Evolutionary conservation across 2,113 vertebrate genomes (phyloP).

Genomic region (Poeciliopsis occidentalis): DNA sequence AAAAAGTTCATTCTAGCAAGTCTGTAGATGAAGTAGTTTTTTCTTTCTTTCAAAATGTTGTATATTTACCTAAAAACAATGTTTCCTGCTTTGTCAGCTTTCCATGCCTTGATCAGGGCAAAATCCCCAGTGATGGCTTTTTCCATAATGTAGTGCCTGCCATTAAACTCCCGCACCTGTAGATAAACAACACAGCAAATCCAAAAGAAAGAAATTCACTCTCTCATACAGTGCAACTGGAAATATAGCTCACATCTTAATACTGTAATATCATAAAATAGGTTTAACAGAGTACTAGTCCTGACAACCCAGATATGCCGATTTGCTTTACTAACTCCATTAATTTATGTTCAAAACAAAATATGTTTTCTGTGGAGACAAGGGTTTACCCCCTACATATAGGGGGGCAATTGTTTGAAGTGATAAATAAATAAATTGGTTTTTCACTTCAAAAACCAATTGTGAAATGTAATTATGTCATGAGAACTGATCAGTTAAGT

Average conservation of each 20-base stretch:
- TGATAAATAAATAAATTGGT: too few species aligned
- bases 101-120: constrained; percentile 97
- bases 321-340: too few species aligned
- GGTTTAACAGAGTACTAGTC: too few species aligned
- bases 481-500: too few species aligned
- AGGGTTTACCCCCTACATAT: neutral
- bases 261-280: neutral
- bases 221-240: neutral
- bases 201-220: neutral
- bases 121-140: constrained; percentile 94
- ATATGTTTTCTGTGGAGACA: neutral
- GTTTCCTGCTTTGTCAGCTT: constrained; percentile 93
- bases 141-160: constrained; percentile 92
- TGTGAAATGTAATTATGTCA: too few species aligned
- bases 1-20: neutral
- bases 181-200: constrained; percentile 9
- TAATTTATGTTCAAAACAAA: too few species aligned
- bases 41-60: neutral
- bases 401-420: too few species aligned
- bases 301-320: too few species aligned
- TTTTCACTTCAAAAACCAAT: too few species aligned
- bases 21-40: neutral
- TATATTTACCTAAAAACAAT: constrained; percentile 90
- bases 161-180: constrained; percentile 92
- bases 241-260: neutral